Conservation (phyloP, 2,113 vertebrate genomes). For the human region DNA sequence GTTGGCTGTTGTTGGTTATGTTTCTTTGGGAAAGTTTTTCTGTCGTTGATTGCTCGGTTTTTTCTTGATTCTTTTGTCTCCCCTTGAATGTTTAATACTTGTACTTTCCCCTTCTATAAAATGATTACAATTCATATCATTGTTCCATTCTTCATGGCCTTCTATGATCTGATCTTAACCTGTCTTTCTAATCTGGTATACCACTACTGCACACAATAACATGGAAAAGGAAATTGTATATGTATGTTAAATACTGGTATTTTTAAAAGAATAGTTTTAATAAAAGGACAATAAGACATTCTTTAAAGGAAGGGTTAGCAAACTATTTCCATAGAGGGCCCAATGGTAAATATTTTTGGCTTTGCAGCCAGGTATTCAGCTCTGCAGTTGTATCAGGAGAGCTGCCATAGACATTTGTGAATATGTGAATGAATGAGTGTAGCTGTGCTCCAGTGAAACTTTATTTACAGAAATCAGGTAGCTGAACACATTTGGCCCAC, state of each 20-base stretch:
- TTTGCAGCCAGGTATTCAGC: background rate
- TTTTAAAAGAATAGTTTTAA: background rate
- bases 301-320: background rate
- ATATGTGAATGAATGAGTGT: background rate
- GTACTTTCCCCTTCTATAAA: background rate
- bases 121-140: background rate
- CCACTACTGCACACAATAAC: background rate
- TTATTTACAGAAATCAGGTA: background rate
- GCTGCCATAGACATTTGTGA: background rate
- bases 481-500: background rate
- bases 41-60: background rate
- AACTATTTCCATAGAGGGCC: background rate
- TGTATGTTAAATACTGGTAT: background rate
- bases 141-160: background rate
- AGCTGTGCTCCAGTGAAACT: background rate
- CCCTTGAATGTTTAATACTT: background rate
- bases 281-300: background rate
- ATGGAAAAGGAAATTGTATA: background rate
- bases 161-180: background rate
- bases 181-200: background rate
- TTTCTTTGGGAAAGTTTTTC: background rate
- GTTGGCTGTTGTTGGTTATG: background rate
- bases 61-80: background rate
- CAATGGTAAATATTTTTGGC: background rate
- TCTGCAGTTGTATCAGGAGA: background rate